Percentiles rank a stretch among this genome's conserved stretches.
These are phyloP conservation scores for Lathronympha strigana DNA, from an alignment of 2,888 invertebrate species.

Conservation along the genomic window DNA sequence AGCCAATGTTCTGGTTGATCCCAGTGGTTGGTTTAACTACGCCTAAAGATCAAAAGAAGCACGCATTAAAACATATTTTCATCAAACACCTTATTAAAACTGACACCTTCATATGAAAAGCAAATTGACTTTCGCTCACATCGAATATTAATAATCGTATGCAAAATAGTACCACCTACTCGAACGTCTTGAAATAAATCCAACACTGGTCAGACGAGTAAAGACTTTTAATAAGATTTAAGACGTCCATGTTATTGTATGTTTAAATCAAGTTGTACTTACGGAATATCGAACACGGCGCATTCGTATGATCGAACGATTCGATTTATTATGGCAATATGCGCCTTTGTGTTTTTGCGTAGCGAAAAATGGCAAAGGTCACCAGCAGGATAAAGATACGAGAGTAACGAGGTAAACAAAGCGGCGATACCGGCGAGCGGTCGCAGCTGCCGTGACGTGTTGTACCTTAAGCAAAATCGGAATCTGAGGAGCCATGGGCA, in stretches of 20 bases:
- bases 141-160: conserved; percentile 27
- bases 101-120: conserved; percentile 9
- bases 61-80: neutral
- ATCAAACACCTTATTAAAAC: conserved; percentile 7
- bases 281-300: conserved; percentile 24
- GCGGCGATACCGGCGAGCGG: conserved; percentile 53
- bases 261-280: conserved; percentile 34
- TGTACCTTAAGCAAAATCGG: neutral
- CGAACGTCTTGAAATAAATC: conserved; percentile 27
- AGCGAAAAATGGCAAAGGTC: conserved; percentile 58
- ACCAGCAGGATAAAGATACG: conserved; percentile 61
- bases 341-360: conserved; percentile 38
- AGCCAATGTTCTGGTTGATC: neutral
- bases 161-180: conserved; percentile 30
- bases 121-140: conserved; percentile 16
- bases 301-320: conserved; percentile 37
- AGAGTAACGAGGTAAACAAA: conserved; percentile 52
- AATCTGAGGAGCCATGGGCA: conserved; percentile 15
- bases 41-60: no score
- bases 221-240: conserved; percentile 32
- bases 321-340: conserved; percentile 38
- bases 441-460: neutral
- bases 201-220: conserved; percentile 25
- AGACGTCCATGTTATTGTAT: conserved; percentile 24
- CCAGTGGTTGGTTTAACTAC: neutral